Evolutionary conservation across 1,140 invertebrate species (phyloP), one percentile per base, ranked within the genome.

Genomic region (Cepaea nemoralis): DNA sequence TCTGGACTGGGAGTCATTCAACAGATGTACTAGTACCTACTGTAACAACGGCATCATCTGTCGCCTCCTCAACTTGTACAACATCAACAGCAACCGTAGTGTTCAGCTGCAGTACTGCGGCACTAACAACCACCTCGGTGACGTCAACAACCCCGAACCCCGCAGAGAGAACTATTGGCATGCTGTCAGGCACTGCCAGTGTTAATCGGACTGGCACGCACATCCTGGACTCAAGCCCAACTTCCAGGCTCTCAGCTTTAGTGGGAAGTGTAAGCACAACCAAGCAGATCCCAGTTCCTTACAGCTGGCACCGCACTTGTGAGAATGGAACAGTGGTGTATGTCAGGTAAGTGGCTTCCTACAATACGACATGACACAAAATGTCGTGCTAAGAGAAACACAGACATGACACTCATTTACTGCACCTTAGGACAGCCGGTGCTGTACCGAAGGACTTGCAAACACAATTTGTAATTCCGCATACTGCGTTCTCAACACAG

Each of bases 251-350:
- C 10, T 63, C 59, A 63, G 27, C 27, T 10, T 31, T 27, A 40
- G 16, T 70, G 35, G 6, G 19, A 24, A 37, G 27, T 19, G 39
- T 6, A 40, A 55, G 45, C 19, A 40, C 14, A 5, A 2, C 3
- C 6, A 80, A 55, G 55, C 33, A 73, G 33, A 69, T 80, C 0
- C 48, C 55, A 59, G 48, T 80, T 45, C 78, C 78, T 5, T 80
- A 42, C 39, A 71, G 48, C 40, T 80, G 78, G 78, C 78, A 80
- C 2, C 71, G 78, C 37, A 80, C 71, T 24, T 73, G 16, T 67
- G 69, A 80, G 24, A 71, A 80, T 80, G 78, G 78, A 27, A n/a
- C 39, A 14, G 33, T 80, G 33, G 66, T 67, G 3, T 80, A 80
- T 40, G 37, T 71, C 71, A 80, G 78, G 78, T 80, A 55, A 37